Percentiles rank a stretch among this genome's conserved stretches.
Evolutionary conservation across 2,888 invertebrate genomes (phyloP).

Genomic region (Hoplodrina blanda): DNA sequence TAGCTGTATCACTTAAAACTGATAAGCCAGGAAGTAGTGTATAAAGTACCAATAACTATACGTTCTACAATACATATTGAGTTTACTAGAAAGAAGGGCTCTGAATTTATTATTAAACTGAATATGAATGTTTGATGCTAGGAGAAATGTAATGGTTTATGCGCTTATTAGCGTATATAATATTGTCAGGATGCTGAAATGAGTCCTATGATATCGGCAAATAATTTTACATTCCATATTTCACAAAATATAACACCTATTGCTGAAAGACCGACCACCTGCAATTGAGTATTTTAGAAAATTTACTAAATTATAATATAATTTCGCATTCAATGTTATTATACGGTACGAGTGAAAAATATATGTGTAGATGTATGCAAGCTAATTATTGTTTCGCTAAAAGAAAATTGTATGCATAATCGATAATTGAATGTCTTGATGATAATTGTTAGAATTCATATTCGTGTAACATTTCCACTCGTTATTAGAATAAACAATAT

Average conservation of each 20-base stretch:
- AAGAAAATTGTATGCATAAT: slow-evolving; percentile 66
- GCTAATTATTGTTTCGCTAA: slow-evolving; percentile 63
- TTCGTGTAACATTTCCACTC: slow-evolving; percentile 71
- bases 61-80: slow-evolving; percentile 44
- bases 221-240: slow-evolving; percentile 65
- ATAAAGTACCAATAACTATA: slow-evolving; percentile 56
- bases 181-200: slow-evolving; percentile 49
- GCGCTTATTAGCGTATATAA: slow-evolving; percentile 41
- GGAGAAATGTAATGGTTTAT: slow-evolving; percentile 46
- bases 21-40: slow-evolving; percentile 49
- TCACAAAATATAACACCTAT: slow-evolving; percentile 63
- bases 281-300: slow-evolving; percentile 59
- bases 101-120: slow-evolving; percentile 51
- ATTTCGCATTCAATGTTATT: slow-evolving; percentile 62
- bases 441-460: slow-evolving; percentile 70
- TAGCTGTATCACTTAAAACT: slow-evolving; percentile 61
- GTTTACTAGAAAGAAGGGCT: slow-evolving; percentile 52
- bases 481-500: slow-evolving; percentile 63
- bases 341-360: slow-evolving; percentile 66
- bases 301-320: slow-evolving; percentile 59
- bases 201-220: slow-evolving; percentile 60
- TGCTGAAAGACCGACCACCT: slow-evolving; percentile 64
- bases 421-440: slow-evolving; percentile 71
- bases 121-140: slow-evolving; percentile 47
- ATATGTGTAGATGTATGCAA: slow-evolving; percentile 65